A percentile compares a stretch with the other conserved stretches of the same genome.
Conservation (phyloP, 1,140 invertebrate genomes). For the Bombus soroeensis region DNA sequence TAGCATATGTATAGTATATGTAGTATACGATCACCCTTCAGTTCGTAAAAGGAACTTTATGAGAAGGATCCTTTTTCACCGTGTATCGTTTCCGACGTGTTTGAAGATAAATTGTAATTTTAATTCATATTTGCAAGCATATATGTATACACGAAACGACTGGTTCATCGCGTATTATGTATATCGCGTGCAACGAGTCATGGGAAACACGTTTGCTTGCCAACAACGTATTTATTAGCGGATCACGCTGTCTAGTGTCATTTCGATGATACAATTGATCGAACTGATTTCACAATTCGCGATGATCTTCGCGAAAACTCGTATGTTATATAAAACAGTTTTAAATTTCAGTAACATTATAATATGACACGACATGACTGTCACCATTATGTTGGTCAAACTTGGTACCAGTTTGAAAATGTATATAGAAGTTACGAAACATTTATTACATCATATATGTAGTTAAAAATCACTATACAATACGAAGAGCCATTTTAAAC, state of each 20-base stretch:
- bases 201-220: slow-evolving; percentile 5
- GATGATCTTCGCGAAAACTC: not conserved
- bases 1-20: no score
- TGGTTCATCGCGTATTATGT: not conserved
- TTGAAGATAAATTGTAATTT: not conserved
- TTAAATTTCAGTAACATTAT: not conserved
- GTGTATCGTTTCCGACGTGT: not conserved
- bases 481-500: no score
- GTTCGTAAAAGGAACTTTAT: not conserved
- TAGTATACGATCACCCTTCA: not conserved
- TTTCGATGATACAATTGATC: not conserved
- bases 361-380: no score
- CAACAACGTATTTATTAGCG: slow-evolving; percentile 5
- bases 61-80: not conserved
- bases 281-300: not conserved
- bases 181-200: not conserved
- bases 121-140: not conserved
- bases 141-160: not conserved
- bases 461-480: no score
- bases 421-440: no score
- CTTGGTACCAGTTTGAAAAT: no score
- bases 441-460: no score
- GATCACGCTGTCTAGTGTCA: not conserved
- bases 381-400: no score
- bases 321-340: not conserved